Base-by-base conservation (phyloP, 2,797 vertebrate species). In the Aselliscus stoliczkanus region DNA sequence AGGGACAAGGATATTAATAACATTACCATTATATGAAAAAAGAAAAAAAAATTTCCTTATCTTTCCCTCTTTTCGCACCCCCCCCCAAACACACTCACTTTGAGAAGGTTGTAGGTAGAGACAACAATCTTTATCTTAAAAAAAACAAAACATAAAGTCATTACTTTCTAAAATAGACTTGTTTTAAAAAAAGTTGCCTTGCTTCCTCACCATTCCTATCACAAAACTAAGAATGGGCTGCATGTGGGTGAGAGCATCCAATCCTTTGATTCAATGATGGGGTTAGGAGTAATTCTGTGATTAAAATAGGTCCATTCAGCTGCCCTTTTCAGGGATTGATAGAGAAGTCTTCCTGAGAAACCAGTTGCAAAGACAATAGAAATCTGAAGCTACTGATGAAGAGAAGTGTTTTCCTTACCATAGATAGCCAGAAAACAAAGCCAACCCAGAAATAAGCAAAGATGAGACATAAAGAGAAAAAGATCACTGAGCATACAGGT, bases 111-210 rank as follows among this genome's bases (percentile, higher is more conserved):
- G 1, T 7, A 76, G 29, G 27, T 23, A 81, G 31, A 92, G 37
- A 75, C 42, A 86, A 87, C 8, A 79, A 75, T 70, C 0, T 18
- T 65, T 37, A 8, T 18, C 15, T 70, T 34, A 29, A 86, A 84
- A 94, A 84, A 62, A 67, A 39, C 2, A 56, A 76, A 47, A 82
- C 23, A 54, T 29, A 80, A 20, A 60, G 20, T 85, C 52, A 21
- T 83, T 58, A 94, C 39, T 88, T 80, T 79, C 54, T 34, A 94
- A 93, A 94, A 93, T 0, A 82, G 34, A 83, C 11, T 89, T 60
- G n/a, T 60, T 85, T 79, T 14, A 52, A 47, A 47, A 54, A 81
- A 81, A 75, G 27, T 3, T 52, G 23, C 31, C 52, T 88, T 67
- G 18, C 37, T 75, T 82, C 44, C 18, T 50, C 13, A 60, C 42